Base-by-base conservation (phyloP, 1,140 invertebrate genomes). In the Drusus annulatus region DNA sequence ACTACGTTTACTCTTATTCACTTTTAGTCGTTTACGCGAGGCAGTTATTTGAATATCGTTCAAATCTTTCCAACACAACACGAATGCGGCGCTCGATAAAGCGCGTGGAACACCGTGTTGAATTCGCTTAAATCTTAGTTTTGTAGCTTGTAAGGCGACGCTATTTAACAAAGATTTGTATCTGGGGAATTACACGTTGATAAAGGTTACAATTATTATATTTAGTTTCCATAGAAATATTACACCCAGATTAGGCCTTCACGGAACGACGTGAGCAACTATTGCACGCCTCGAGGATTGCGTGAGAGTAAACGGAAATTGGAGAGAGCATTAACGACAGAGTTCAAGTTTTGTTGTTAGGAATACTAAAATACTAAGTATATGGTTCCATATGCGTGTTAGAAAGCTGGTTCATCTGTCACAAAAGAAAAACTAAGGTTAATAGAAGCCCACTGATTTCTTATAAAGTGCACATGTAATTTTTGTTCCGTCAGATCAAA, bases 181-280 rank as follows among this genome's bases (percentile, higher is more conserved):
- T 63, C 56, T 21, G 16, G 52, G 15, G 6, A 51, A 16, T 51
- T 71, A 65, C 45, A 71, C 50, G 21, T 3, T 23, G 7, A 17
- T 7, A 28, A 71, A 23, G 51, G 51, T 13, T 65, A n/a, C 6
- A 19, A 51, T 50, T 52, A 52, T 51, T 71, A 51, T 17, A 71
- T 71, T 71, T 71, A 21, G 28, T 65, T 5, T 21, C 50, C 16
- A 52, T 71, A 52, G 68, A 71, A 71, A 71, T 71, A 21, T 54
- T 17, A 56, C 16, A 45, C 60, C 52, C 17, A 19, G 71, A 74
- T 74, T 74, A 23, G 8, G 16, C 21, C 7, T 74, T 23, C 50
- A 25, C 51, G 31, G 36, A 17, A 52, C 19, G 17, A 10, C 25
- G 21, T 56, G 5, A 52, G 54, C 13, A 69, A 10, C 25, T 13